Conservation (phyloP, 37 sponge, comb jelly and placozoan genomes). For the Halichondria panicea region DNA sequence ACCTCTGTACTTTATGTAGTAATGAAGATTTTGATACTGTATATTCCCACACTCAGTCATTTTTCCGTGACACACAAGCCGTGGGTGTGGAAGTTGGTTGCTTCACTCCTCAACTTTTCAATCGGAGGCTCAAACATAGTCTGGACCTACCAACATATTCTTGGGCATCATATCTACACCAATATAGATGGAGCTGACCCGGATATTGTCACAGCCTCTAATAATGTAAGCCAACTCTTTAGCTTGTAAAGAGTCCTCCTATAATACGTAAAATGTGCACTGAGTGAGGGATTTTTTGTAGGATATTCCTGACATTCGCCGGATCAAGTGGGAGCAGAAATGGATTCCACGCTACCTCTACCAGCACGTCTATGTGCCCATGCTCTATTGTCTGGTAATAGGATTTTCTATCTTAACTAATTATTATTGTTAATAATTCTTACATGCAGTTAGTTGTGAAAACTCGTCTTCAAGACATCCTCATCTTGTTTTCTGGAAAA, state of each 20-base stretch:
- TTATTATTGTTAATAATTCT: not conserved
- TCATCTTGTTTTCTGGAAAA: constrained; percentile 39
- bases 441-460: constrained; percentile 74
- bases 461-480: constrained; percentile 89
- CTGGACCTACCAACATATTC: constrained; percentile 78
- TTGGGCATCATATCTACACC: constrained; percentile 70
- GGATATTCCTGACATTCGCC: constrained; percentile 84
- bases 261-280: not conserved
- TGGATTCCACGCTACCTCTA: constrained; percentile 92
- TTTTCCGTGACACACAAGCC: constrained; percentile 95
- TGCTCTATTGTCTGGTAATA: constrained; percentile 89
- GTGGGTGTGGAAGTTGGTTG: constrained; percentile 90
- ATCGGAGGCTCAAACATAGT: constrained; percentile 76
- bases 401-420: no score
- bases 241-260: no score
- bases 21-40: no score
- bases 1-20: no score
- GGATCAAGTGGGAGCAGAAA: constrained; percentile 83
- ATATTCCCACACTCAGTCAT: no score
- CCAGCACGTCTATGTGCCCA: constrained; percentile 90
- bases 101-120: constrained; percentile 73
- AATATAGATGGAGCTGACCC: constrained; percentile 70
- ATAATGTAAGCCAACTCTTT: no score
- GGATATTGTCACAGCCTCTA: constrained; percentile 54
- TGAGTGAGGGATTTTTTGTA: not conserved